A percentile compares a stretch with the other conserved stretches of the same genome.
phyloP scores from a whole-genome alignment of 2,888 invertebrate species.

The Hipparchia sbordonii region DNA sequence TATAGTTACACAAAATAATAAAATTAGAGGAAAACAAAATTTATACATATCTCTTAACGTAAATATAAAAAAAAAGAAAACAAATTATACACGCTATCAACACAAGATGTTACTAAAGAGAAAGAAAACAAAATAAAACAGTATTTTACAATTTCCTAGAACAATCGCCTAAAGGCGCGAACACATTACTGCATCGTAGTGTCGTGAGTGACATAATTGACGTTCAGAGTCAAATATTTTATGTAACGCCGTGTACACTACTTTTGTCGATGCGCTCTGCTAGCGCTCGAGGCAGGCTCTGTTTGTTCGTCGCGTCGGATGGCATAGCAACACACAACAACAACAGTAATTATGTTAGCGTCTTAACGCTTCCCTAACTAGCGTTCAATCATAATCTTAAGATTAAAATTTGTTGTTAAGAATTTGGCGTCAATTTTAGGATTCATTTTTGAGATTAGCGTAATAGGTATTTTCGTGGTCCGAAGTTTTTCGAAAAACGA shows the following conservation, averaged over 20 bases:
- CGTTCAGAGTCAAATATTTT: neutral
- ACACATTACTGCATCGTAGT: neutral
- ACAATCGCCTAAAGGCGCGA: slow-evolving; percentile 50
- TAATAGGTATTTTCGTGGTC: slow-evolving; percentile 22
- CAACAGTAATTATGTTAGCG: neutral
- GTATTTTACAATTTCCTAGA: slow-evolving; percentile 79
- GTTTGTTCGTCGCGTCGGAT: neutral
- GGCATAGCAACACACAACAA: neutral
- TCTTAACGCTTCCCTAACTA: slow-evolving; percentile 53
- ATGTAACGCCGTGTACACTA: neutral
- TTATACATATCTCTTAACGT: slow-evolving; percentile 82
- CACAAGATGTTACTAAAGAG: slow-evolving; percentile 72
- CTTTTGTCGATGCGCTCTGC: neutral
- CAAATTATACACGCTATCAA: slow-evolving; percentile 80
- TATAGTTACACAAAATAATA: slow-evolving; percentile 82
- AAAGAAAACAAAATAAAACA: slow-evolving; percentile 72
- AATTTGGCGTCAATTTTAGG: slow-evolving; percentile 77
- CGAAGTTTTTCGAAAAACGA: slow-evolving; percentile 19
- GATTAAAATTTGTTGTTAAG: slow-evolving; percentile 57
- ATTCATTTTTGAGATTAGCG: slow-evolving; percentile 53
- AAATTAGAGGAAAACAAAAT: slow-evolving; percentile 81
- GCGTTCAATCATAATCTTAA: slow-evolving; percentile 57
- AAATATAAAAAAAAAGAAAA: slow-evolving; percentile 72
- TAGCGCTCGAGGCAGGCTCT: neutral
- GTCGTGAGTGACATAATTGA: neutral